These are phyloP conservation scores for Antheraea yamamai DNA, from an alignment of 2,888 invertebrate species.

Conservation along the genomic window DNA sequence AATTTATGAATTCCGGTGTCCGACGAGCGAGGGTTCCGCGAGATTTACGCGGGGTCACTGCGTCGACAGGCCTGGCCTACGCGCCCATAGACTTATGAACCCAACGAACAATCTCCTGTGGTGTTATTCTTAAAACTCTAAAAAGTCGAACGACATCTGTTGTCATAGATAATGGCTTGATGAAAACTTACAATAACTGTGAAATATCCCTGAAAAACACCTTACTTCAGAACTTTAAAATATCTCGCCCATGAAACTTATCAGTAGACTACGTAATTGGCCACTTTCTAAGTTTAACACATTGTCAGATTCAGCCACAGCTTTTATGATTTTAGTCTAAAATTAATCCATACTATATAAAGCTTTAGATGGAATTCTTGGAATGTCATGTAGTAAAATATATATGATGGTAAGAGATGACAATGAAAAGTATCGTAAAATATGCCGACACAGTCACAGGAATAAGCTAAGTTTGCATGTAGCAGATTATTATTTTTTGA, in stretches of 20 bases:
- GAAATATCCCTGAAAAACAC: not conserved
- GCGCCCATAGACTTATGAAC: constrained; percentile 39
- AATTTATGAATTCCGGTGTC: constrained; percentile 82
- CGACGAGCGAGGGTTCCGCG: constrained; percentile 50
- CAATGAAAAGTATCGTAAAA: too few species aligned
- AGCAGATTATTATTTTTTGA: too few species aligned
- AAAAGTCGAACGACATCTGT: not conserved
- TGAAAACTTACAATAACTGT: not conserved
- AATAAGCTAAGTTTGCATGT: too few species aligned
- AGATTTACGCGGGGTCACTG: constrained; percentile 81
- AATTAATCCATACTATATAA: too few species aligned
- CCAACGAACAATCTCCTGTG: not conserved
- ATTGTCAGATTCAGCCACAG: not conserved
- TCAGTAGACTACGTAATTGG: not conserved
- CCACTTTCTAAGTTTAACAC: not conserved
- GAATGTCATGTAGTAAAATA: too few species aligned
- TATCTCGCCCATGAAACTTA: not conserved
- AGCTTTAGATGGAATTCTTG: too few species aligned
- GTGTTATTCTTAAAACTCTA: not conserved
- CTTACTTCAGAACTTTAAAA: not conserved
- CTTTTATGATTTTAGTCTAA: not conserved
- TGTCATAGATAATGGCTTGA: not conserved
- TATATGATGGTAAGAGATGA: too few species aligned
- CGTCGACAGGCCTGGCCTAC: constrained; percentile 64
- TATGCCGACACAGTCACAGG: too few species aligned